Percentiles rank a stretch among this genome's conserved stretches.
phyloP scores from a whole-genome alignment of 2,888 invertebrate genomes.

The Cylloceria caligata region DNA sequence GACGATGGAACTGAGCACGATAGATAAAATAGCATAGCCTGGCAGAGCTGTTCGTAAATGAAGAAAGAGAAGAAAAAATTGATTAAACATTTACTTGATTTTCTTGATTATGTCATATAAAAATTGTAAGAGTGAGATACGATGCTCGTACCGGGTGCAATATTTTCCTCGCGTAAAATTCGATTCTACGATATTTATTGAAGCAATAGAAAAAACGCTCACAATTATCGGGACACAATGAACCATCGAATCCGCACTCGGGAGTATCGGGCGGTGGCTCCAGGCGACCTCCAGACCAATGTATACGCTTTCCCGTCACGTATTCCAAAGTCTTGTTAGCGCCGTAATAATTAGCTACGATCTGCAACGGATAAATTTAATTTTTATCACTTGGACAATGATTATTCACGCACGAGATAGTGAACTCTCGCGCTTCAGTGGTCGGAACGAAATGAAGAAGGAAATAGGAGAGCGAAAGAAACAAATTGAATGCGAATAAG shows the following conservation, averaged over 20 bases:
- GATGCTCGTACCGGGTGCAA: background rate
- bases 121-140: background rate
- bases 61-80: conserved; percentile 2
- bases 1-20: conserved; percentile 92
- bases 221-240: conserved; percentile 95
- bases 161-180: background rate
- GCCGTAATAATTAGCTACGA: conserved; percentile 96
- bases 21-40: conserved; percentile 94
- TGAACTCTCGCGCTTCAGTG: background rate
- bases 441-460: background rate
- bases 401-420: background rate
- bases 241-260: conserved; percentile 95
- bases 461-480: background rate
- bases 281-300: conserved; percentile 93
- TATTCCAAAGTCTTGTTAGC: conserved; percentile 91
- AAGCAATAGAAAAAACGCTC: conserved; percentile 79
- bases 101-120: background rate
- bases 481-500: background rate
- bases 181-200: background rate
- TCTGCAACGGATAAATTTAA: conserved; percentile 85
- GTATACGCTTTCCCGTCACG: conserved; percentile 90
- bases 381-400: background rate
- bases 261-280: conserved; percentile 96
- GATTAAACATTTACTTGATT: background rate
- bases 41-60: conserved; percentile 88